Percentiles rank a stretch among this genome's conserved stretches.
Evolutionary conservation across 2,113 vertebrate genomes (phyloP).

Genomic region (Ochotona princeps): DNA sequence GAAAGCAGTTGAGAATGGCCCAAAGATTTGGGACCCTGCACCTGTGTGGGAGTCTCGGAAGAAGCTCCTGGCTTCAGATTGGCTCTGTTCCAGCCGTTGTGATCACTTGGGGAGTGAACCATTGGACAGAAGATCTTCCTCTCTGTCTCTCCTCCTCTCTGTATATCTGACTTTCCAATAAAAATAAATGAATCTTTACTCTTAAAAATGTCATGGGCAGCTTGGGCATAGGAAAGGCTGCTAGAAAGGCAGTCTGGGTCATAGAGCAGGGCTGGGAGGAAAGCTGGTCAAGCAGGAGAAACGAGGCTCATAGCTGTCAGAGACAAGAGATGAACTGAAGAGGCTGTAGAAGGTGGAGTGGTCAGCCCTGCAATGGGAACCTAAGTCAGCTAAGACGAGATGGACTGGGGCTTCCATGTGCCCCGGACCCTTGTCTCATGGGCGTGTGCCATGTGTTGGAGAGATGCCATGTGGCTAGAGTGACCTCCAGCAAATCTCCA

Average conservation of each 20-base stretch:
- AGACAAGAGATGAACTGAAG: not conserved
- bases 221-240: not conserved
- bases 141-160: too few species aligned
- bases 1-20: too few species aligned
- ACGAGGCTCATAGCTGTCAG: not conserved
- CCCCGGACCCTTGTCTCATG: not conserved
- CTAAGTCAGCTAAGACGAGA: not conserved
- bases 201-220: too few species aligned
- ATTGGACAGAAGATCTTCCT: too few species aligned
- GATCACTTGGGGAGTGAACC: too few species aligned
- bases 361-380: not conserved
- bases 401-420: not conserved
- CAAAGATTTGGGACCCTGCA: too few species aligned
- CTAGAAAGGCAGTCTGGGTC: not conserved
- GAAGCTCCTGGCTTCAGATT: too few species aligned
- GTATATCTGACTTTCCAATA: too few species aligned
- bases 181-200: too few species aligned
- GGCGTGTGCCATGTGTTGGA: not conserved
- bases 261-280: not conserved
- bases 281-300: not conserved
- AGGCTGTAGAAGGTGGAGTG: not conserved
- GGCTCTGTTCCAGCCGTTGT: too few species aligned
- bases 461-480: not conserved
- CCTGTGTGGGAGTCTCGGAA: too few species aligned
- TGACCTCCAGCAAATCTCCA: not conserved